Evolutionary conservation across 2,888 invertebrate genomes (phyloP).

Genomic region (Scrobipalpa atriplicella): DNA sequence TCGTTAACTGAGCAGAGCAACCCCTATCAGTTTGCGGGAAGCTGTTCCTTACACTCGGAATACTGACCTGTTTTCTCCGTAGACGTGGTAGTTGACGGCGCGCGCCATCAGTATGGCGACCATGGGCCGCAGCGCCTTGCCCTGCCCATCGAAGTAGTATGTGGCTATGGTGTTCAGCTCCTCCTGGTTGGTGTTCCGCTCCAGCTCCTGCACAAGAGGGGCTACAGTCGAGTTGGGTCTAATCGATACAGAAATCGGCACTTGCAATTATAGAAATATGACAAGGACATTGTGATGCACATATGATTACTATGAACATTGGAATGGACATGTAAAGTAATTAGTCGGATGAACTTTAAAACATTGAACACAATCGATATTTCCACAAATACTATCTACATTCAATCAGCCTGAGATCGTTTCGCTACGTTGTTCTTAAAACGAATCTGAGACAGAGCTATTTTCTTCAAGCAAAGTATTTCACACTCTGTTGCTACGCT

Average conservation of each 20-base stretch:
- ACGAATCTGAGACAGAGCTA: not conserved
- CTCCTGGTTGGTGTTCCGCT: conserved; percentile 89
- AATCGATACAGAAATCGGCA: conserved; percentile 43
- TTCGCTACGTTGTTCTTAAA: not conserved
- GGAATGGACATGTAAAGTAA: too few species aligned
- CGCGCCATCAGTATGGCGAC: conserved; percentile 96
- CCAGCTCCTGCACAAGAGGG: conserved; percentile 84
- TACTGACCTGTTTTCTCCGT: conserved; percentile 90
- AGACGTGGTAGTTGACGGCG: conserved; percentile 95
- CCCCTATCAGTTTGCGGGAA: too few species aligned
- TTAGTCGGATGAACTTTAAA: too few species aligned
- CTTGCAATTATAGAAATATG: not conserved
- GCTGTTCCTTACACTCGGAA: not conserved
- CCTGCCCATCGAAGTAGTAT: conserved; percentile 99
- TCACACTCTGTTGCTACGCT: conserved; percentile 44
- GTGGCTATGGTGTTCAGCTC: conserved; percentile 96
- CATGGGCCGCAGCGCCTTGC: conserved; percentile 98
- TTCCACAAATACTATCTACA: too few species aligned
- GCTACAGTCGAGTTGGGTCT: conserved; percentile 62
- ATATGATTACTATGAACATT: too few species aligned
- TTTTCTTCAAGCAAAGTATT: not conserved
- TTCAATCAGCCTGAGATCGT: too few species aligned
- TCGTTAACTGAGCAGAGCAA: too few species aligned
- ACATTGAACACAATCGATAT: too few species aligned
- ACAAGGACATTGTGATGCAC: not conserved